Evolutionary conservation across 92 coral and sea anemone genomes (phyloP).

Genomic region (Pocillopora grandis): DNA sequence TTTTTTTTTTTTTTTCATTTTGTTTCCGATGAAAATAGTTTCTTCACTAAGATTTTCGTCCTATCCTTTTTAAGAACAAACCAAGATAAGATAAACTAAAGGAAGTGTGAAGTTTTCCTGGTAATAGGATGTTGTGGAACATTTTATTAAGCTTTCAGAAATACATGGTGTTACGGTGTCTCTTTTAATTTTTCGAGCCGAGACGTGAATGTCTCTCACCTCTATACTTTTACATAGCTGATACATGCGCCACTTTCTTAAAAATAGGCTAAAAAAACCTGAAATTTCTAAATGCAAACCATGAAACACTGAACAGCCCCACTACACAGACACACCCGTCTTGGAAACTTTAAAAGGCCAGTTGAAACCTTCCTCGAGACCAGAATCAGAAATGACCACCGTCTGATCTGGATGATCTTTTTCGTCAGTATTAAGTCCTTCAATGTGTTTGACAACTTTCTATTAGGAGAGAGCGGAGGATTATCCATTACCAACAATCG

Average conservation of each 20-base stretch:
- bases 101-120: too few species aligned
- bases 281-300: not conserved
- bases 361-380: slow-evolving; percentile 49
- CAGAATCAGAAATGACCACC: slow-evolving; percentile 60
- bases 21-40: too few species aligned
- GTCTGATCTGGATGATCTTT: slow-evolving; percentile 60
- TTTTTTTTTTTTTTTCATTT: too few species aligned
- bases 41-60: too few species aligned
- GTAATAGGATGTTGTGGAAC: too few species aligned
- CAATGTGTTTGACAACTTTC: slow-evolving; percentile 74
- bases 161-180: not conserved
- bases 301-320: not conserved
- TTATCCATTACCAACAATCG: not conserved
- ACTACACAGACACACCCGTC: slow-evolving; percentile 40
- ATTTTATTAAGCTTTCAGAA: too few species aligned
- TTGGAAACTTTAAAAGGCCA: slow-evolving; percentile 61
- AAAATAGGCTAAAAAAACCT: not conserved
- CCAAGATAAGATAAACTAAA: too few species aligned
- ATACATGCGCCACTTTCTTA: not conserved
- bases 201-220: not conserved
- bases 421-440: slow-evolving; percentile 55
- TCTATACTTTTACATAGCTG: not conserved
- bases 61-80: too few species aligned
- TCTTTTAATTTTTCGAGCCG: not conserved
- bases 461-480: slow-evolving; percentile 1